A percentile compares a stretch with the other conserved stretches of the same genome.
Conservation (phyloP, 53 echinoderm and acorn worm genomes). For the Pentamera pediparva region DNA sequence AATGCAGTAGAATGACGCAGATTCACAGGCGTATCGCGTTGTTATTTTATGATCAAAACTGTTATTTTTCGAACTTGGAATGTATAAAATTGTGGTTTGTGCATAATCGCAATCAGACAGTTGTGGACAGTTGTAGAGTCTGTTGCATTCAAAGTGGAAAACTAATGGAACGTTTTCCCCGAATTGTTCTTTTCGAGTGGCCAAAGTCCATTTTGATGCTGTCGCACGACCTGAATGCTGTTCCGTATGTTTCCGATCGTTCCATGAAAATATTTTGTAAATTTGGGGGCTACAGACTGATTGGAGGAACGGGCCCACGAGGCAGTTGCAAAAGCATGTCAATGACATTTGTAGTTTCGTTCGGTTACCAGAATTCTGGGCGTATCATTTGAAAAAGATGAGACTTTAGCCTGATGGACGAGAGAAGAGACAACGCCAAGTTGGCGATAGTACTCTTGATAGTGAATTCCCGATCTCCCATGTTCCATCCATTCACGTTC, state of each 20-base stretch:
- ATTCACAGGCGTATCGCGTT: no score
- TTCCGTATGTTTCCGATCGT: not conserved
- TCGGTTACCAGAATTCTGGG: not conserved
- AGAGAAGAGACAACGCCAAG: conserved; percentile 2
- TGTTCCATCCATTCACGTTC: conserved; percentile 7
- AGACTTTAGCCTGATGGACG: conserved; percentile 2
- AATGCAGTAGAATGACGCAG: no score
- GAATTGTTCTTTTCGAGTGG: no score
- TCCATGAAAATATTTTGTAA: not conserved
- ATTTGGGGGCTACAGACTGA: not conserved
- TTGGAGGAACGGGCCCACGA: not conserved
- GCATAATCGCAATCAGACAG: no score
- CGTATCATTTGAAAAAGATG: not conserved
- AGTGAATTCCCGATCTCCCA: not conserved
- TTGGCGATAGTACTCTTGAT: not conserved
- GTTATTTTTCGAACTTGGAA: no score
- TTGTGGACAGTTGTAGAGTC: no score
- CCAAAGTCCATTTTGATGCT: no score
- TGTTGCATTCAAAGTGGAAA: no score
- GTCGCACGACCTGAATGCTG: no score
- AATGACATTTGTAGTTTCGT: not conserved
- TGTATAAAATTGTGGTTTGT: no score
- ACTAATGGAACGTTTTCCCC: no score
- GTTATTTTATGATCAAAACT: no score
- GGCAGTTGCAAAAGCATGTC: not conserved